phyloP scores from a whole-genome alignment of 2,888 invertebrate genomes.

The Coleophora deauratella region DNA sequence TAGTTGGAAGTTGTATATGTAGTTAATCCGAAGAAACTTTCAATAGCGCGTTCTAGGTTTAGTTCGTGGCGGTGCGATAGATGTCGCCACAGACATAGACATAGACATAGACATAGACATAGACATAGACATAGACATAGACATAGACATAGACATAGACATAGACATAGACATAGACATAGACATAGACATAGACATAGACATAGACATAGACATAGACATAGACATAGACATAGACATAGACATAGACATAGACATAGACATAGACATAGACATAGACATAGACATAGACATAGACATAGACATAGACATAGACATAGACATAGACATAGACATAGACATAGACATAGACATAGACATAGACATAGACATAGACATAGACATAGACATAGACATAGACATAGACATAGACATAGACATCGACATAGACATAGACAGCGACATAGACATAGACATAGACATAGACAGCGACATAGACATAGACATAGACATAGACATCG shows the following conservation, averaged over 20 bases:
- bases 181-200: background rate
- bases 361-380: conserved; percentile 1
- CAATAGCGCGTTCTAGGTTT: no score
- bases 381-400: background rate
- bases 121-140: background rate
- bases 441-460: background rate
- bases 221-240: background rate
- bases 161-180: background rate
- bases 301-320: background rate
- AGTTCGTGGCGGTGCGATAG: no score
- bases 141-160: background rate
- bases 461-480: background rate
- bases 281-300: background rate
- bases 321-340: background rate
- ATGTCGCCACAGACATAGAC: no score
- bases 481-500: background rate
- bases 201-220: background rate
- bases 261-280: background rate
- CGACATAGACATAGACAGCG: background rate
- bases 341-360: background rate
- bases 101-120: background rate
- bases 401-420: background rate
- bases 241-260: background rate
- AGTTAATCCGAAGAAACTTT: no score
- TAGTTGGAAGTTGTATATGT: no score